These are phyloP conservation scores for Perizoma flavofasciatum DNA, from an alignment of 2,888 invertebrate genomes.

Conservation along the genomic window DNA sequence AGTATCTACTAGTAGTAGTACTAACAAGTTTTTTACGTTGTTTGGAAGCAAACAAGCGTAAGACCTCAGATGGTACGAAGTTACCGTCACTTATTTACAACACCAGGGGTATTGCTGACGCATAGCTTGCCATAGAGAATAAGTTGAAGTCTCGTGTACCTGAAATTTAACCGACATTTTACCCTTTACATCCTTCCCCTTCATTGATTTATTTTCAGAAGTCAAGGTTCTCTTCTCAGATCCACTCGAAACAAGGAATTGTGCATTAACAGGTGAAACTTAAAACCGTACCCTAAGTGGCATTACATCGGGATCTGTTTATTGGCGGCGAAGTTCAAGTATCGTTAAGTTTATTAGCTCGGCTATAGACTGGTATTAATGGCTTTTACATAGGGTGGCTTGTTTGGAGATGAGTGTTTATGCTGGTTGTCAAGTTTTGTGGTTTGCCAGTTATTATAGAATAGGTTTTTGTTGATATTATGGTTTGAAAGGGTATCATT, in stretches of 20 bases:
- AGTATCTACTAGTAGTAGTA: no score
- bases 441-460: not conserved
- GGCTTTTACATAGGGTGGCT: conserved; percentile 19
- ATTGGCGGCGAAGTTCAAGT: conserved; percentile 29
- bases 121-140: no score
- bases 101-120: no score
- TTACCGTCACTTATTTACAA: no score
- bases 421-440: conserved; percentile 1
- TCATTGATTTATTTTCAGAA: not conserved
- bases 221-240: not conserved
- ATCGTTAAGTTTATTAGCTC: conserved; percentile 31
- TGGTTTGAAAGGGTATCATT: no score
- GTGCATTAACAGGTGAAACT: conserved; percentile 21
- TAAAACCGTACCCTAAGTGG: conserved; percentile 27
- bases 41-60: no score
- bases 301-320: conserved; percentile 26
- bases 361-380: conserved; percentile 19
- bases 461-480: no score
- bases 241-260: conserved; percentile 17
- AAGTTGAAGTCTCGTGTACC: no score
- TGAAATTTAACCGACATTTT: no score
- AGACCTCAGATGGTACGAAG: no score
- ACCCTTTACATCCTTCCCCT: no score
- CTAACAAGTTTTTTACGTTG: no score
- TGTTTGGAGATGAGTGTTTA: conserved; percentile 7